These are phyloP conservation scores for Jordanella pulchra DNA, from an alignment of 2,797 vertebrate genomes.

Conservation along the genomic window DNA sequence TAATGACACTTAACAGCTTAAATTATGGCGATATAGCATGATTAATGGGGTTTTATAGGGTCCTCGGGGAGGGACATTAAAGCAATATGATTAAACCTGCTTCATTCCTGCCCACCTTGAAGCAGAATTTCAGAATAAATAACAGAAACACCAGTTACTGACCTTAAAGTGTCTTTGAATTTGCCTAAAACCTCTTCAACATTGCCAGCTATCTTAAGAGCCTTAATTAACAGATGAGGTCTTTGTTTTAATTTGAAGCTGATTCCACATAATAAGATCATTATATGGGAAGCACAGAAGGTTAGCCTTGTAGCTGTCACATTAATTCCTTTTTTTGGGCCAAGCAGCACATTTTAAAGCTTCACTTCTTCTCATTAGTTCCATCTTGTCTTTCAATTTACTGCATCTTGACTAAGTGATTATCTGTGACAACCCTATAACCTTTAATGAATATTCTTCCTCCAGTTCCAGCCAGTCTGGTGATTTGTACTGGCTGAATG, in stretches of 20 bases:
- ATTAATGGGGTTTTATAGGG: constrained; percentile 53
- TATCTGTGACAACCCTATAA: constrained; percentile 24
- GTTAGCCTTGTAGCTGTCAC: neutral
- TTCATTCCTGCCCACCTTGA: constrained; percentile 6
- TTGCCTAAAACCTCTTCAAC: neutral
- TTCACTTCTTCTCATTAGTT: constrained; percentile 23
- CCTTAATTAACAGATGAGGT: constrained; percentile 4
- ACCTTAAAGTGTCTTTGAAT: constrained; percentile 17
- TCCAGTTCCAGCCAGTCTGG: neutral
- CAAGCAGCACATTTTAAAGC: neutral
- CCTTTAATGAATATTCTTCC: neutral
- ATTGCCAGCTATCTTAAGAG: constrained; percentile 6
- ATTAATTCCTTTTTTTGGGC: neutral
- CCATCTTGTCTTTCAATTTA: constrained; percentile 29
- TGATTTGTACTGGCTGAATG: constrained; percentile 5
- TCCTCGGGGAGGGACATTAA: constrained; percentile 17
- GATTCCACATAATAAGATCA: neutral
- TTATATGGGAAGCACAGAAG: neutral
- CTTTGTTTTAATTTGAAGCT: neutral
- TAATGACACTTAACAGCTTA: constrained; percentile 54
- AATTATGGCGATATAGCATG: constrained; percentile 39
- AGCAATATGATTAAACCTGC: constrained; percentile 43
- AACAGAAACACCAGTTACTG: constrained; percentile 16
- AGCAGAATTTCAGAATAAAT: constrained; percentile 10
- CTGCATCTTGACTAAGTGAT: constrained; percentile 20